Evolutionary conservation across 2,888 invertebrate species (phyloP).

Genomic region (Archips crataeganus): DNA sequence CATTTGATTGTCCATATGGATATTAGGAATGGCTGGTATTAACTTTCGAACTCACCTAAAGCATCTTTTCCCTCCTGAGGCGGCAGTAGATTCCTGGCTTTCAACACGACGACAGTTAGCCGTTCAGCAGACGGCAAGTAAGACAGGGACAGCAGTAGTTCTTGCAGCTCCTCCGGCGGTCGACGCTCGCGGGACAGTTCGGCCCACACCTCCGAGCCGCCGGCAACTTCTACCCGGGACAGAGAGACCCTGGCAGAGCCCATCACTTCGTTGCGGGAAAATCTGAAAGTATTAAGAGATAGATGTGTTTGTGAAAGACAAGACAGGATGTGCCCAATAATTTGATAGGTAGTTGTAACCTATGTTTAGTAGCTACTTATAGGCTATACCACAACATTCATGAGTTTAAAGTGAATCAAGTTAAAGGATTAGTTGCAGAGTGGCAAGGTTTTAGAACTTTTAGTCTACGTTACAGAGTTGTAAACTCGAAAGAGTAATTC

Average conservation of each 20-base stretch:
- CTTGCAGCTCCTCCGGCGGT: constrained; percentile 93
- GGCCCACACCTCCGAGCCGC: constrained; percentile 94
- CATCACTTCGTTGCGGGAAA: constrained; percentile 94
- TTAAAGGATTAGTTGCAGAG: no score
- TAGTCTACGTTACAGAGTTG: no score
- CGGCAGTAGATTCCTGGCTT: constrained; percentile 93
- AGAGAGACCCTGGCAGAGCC: constrained; percentile 93
- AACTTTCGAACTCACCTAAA: constrained; percentile 80
- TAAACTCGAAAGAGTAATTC: no score
- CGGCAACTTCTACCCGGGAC: constrained; percentile 91
- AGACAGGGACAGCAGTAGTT: constrained; percentile 93
- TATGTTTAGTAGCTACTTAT: no score
- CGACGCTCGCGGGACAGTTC: constrained; percentile 93
- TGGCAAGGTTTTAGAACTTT: no score
- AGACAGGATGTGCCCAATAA: no score
- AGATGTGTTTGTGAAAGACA: not conserved
- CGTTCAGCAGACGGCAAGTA: constrained; percentile 96
- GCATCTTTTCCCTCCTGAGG: constrained; percentile 88
- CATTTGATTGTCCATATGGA: not conserved
- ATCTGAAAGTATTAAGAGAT: constrained; percentile 78
- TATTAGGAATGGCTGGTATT: not conserved
- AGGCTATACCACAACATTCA: no score
- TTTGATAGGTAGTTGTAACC: no score
- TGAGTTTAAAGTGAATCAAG: no score
- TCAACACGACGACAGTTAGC: constrained; percentile 92